These are phyloP conservation scores for Anoplopoma fimbria DNA, from an alignment of 2,113 vertebrate genomes.

Conservation along the genomic window DNA sequence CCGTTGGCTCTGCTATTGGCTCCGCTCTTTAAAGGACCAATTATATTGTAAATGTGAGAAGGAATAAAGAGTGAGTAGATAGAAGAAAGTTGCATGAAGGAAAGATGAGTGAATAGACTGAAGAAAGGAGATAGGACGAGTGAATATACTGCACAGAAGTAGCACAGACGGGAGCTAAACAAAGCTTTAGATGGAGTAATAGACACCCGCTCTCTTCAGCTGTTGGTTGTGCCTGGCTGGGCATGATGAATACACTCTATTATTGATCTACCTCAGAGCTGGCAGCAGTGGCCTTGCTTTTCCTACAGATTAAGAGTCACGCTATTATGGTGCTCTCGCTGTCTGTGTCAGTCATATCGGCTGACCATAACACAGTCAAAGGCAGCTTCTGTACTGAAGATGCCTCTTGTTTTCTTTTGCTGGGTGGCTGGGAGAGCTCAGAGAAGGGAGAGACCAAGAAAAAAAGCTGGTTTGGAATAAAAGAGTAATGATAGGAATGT, in stretches of 20 bases:
- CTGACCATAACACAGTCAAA: conserved; percentile 21
- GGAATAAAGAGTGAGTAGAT: neutral
- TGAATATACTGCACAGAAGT: neutral
- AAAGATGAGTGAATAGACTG: neutral
- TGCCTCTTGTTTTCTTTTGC: neutral
- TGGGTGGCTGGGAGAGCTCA: neutral
- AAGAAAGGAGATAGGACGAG: neutral
- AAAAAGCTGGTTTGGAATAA: neutral
- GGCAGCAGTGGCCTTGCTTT: conserved; percentile 28
- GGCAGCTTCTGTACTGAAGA: neutral
- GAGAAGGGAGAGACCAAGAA: neutral
- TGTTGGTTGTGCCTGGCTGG: conserved; percentile 50
- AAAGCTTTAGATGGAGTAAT: conserved; percentile 29
- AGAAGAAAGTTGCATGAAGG: neutral
- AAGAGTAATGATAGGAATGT: conserved; percentile 5
- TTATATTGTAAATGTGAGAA: neutral
- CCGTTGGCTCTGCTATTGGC: rapidly evolving
- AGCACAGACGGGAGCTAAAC: neutral
- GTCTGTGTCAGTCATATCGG: conserved; percentile 19
- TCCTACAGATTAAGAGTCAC: conserved; percentile 42
- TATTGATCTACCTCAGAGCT: conserved; percentile 61
- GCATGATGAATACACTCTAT: conserved; percentile 49
- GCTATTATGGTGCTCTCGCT: conserved; percentile 14
- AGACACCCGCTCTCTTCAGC: conserved; percentile 33
- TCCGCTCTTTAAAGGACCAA: neutral